Percentiles rank a stretch among this genome's conserved stretches.
These are phyloP conservation scores for Tolmerus cingulatus DNA, from an alignment of 2,888 invertebrate species.

Conservation along the genomic window DNA sequence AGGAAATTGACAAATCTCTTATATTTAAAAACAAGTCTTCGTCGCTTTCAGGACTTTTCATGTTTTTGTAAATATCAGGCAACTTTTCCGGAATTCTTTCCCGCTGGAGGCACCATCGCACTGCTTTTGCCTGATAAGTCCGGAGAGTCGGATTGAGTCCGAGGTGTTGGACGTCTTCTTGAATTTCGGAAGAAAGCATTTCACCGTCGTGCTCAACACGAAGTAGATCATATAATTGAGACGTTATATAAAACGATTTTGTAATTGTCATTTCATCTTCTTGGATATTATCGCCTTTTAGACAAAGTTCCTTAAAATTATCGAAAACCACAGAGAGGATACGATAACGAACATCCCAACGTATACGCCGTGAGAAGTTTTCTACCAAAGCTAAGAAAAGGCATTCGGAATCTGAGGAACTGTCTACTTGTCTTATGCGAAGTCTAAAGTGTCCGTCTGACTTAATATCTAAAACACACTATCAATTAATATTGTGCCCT, in stretches of 20 bases:
- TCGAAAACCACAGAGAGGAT: not conserved
- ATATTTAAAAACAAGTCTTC: conserved; percentile 56
- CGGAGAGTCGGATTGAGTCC: conserved; percentile 66
- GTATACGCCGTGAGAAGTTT: not conserved
- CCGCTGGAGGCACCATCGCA: conserved; percentile 73
- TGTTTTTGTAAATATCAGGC: not conserved
- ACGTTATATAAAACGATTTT: conserved; percentile 3
- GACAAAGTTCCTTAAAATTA: not conserved
- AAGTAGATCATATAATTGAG: conserved; percentile 53
- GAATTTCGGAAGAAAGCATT: not conserved
- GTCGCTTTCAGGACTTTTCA: conserved; percentile 49
- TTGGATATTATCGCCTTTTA: not conserved
- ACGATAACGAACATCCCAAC: not conserved
- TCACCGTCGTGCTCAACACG: conserved; percentile 53
- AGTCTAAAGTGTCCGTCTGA: not conserved
- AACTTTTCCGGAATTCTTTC: conserved; percentile 62
- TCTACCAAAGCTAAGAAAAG: not conserved
- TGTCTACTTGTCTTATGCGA: not conserved
- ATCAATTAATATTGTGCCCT: not conserved
- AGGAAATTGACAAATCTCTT: conserved; percentile 50
- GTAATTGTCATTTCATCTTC: not conserved
- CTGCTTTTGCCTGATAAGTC: conserved; percentile 72
- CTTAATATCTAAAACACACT: not conserved
- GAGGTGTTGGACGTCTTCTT: conserved; percentile 58
- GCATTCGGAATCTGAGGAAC: not conserved